Percentiles rank a stretch among this genome's conserved stretches.
Evolutionary conservation across 1,140 invertebrate genomes (phyloP).

Genomic region (Chrysopa pallens): DNA sequence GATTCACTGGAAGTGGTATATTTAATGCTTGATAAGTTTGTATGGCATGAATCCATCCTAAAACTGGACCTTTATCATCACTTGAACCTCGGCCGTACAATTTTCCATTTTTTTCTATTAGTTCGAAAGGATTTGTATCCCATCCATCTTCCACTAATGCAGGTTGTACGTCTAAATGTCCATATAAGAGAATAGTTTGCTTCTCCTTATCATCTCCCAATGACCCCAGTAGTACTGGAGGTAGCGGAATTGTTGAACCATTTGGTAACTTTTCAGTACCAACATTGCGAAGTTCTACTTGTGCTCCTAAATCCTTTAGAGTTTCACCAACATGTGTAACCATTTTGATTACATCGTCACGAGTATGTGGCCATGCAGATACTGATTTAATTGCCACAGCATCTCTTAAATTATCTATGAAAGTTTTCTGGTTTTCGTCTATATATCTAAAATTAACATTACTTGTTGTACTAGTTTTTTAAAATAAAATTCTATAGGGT

Average conservation of each 20-base stretch:
- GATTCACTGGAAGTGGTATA: conserved; percentile 64
- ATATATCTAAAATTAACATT: conserved; percentile 41
- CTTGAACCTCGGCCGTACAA: conserved; percentile 76
- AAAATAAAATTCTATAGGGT: no score
- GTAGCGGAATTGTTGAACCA: conserved; percentile 55
- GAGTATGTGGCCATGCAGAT: conserved; percentile 71
- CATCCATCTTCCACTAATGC: conserved; percentile 84
- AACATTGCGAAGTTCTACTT: conserved; percentile 58
- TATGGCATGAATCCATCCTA: conserved; percentile 89
- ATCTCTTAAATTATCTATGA: conserved; percentile 63
- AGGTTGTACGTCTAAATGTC: conserved; percentile 96
- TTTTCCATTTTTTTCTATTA: conserved; percentile 79
- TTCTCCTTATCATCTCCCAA: conserved; percentile 73
- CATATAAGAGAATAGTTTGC: conserved; percentile 88
- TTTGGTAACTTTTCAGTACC: conserved; percentile 60
- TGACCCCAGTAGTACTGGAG: conserved; percentile 72
- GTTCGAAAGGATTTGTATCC: conserved; percentile 84
- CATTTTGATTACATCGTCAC: conserved; percentile 57
- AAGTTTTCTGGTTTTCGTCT: conserved; percentile 56
- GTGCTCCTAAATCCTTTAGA: conserved; percentile 57
- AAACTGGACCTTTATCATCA: conserved; percentile 86
- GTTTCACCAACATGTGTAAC: conserved; percentile 61
- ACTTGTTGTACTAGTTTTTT: no score
- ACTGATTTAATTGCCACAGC: conserved; percentile 90
- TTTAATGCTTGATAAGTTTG: conserved; percentile 66